Conservation (phyloP, 2,113 vertebrate species). For the Chrysochloris asiatica region DNA sequence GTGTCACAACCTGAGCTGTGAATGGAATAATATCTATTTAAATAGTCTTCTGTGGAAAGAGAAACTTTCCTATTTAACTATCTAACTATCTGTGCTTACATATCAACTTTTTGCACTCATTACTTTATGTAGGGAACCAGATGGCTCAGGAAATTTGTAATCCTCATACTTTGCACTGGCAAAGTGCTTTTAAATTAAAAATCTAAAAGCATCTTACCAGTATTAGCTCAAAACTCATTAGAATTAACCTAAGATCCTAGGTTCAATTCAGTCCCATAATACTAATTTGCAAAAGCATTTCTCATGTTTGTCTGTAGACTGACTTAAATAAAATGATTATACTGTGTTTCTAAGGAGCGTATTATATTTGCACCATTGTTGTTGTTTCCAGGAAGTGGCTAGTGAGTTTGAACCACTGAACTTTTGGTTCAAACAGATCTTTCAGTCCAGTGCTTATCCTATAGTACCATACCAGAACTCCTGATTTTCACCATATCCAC, state of each 20-base stretch:
- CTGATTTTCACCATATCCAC: too few species aligned
- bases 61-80: conserved; percentile 27
- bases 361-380: neutral
- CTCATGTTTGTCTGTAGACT: conserved; percentile 36
- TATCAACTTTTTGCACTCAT: conserved; percentile 51
- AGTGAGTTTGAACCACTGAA: too few species aligned
- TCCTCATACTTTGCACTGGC: conserved; percentile 53
- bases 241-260: conserved; percentile 64
- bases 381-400: too few species aligned
- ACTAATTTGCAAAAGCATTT: conserved; percentile 58
- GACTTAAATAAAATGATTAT: conserved; percentile 37
- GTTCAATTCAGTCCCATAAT: conserved; percentile 41
- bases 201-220: conserved; percentile 61
- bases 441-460: too few species aligned
- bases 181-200: conserved; percentile 68
- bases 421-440: too few species aligned
- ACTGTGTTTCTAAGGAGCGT: conserved; percentile 33
- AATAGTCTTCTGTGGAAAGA: conserved; percentile 2
- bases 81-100: conserved; percentile 14
- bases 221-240: conserved; percentile 61
- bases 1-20: neutral
- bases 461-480: too few species aligned
- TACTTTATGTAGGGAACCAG: conserved; percentile 36
- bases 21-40: conserved; percentile 36
- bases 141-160: conserved; percentile 59